Evolutionary conservation across 1,140 invertebrate species (phyloP).

Genomic region (Archivesica marissinica): DNA sequence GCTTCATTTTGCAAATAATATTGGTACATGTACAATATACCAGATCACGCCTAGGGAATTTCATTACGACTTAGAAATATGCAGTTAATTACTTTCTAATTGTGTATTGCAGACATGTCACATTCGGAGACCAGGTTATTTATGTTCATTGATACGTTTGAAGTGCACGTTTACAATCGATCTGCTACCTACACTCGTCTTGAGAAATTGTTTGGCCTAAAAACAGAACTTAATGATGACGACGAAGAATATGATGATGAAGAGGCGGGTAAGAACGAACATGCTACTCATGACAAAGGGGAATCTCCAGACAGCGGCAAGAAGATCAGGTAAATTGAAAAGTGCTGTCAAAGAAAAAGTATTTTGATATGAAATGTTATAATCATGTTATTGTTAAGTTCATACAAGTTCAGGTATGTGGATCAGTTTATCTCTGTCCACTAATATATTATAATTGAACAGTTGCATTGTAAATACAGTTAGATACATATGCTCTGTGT

Average conservation of each 20-base stretch:
- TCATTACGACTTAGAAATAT: too few relatives aligned
- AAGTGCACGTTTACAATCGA: slow-evolving; percentile 98
- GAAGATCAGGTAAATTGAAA: slow-evolving; percentile 37
- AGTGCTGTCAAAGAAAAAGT: too few relatives aligned
- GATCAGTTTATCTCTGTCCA: too few relatives aligned
- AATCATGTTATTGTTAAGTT: too few relatives aligned
- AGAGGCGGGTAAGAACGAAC: slow-evolving; percentile 43
- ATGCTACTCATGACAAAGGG: background rate
- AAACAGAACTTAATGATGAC: slow-evolving; percentile 87
- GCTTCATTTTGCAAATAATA: too few relatives aligned
- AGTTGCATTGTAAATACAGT: too few relatives aligned
- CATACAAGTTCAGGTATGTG: too few relatives aligned
- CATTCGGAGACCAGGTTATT: slow-evolving; percentile 97
- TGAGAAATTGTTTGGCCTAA: slow-evolving; percentile 95
- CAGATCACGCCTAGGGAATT: too few relatives aligned
- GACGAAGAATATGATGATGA: slow-evolving; percentile 83
- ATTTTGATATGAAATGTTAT: too few relatives aligned
- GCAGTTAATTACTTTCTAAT: background rate
- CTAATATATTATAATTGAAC: too few relatives aligned
- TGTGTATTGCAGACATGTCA: slow-evolving; percentile 91
- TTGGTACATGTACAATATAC: too few relatives aligned
- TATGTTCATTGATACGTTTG: slow-evolving; percentile 97
- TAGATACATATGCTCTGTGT: too few relatives aligned
- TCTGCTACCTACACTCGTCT: slow-evolving; percentile 94
- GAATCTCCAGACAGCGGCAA: slow-evolving; percentile 75